Evolutionary conservation across 2,888 invertebrate species (phyloP), one percentile per base, ranked within the genome.

Genomic region (Electrophaes corylata): DNA sequence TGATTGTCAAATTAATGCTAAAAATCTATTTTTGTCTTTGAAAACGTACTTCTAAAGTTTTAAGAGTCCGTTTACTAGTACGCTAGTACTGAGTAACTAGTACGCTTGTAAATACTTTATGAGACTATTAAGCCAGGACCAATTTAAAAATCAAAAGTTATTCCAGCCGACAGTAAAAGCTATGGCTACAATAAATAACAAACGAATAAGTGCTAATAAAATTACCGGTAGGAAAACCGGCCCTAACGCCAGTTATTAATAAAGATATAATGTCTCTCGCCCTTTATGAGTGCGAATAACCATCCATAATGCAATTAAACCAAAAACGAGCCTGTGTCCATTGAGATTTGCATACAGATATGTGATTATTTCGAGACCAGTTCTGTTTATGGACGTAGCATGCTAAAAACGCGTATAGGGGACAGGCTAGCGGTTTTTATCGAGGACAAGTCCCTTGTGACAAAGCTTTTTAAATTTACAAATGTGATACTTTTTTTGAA

Each of bases 321-420:
- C 80, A 72, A 72, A 72, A 80, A 83, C 78, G 80, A 76, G 69
- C 73, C 67, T 69, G 52, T 75, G 78, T 81, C 84, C 84, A 81
- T 79, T 76, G 84, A 86, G 85, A 87, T 88, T 88, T 86, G 88
- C 88, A 87, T 87, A 84, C 78, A 84, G 82, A 87, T 84, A 81
- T 79, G 78, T 79, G 79, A 84, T 88, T 86, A 83, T 83, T 76
- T 75, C 72, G 69, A 78, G 75, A 79, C 80, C 70, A 79, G 77
- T 69, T 76, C 75, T 73, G 76, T 74, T n/a, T 66, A 65, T 63
- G 63, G 59, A 57, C 64, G 64, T 67, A 67, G 70, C 65, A 68
- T 59, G 65, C 58, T 64, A 52, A 62, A 73, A 72, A 71, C 67
- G 59, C 40, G 23, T 43, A 44, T 8, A 11, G n/a, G 66, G 35